Evolutionary conservation across 2,797 vertebrate genomes (phyloP).

Genomic region (Steatocranus sp.): DNA sequence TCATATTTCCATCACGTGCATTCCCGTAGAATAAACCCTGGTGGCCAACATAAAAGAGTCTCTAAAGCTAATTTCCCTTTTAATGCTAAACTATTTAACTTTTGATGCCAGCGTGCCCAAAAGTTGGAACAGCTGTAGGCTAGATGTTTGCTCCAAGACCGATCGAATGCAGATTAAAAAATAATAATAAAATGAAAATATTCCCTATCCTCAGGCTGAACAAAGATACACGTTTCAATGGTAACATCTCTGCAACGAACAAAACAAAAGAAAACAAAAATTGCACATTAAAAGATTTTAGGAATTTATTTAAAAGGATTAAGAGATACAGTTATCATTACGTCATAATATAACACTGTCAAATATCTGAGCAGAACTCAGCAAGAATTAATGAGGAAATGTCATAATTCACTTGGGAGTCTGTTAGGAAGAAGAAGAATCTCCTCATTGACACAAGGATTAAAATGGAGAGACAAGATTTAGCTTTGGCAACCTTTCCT

Average conservation of each 20-base stretch:
- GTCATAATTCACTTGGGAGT: background rate
- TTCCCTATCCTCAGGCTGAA: background rate
- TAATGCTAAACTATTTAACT: background rate
- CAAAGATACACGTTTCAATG: background rate
- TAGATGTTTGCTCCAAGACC: background rate
- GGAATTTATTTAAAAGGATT: background rate
- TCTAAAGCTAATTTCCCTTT: background rate
- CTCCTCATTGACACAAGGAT: background rate
- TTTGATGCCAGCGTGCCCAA: background rate
- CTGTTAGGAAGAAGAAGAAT: background rate
- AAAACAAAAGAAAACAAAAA: background rate
- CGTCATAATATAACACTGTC: background rate
- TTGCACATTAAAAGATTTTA: background rate
- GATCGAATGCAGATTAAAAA: background rate
- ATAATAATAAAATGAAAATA: background rate
- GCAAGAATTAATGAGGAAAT: background rate
- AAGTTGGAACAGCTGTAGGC: background rate
- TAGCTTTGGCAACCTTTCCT: slow-evolving; percentile 10
- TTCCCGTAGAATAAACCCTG: background rate
- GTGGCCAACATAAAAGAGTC: background rate
- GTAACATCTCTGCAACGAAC: background rate
- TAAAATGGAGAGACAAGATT: background rate
- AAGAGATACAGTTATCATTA: background rate
- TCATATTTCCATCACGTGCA: background rate
- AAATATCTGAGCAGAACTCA: background rate